These are phyloP conservation scores for Lacerta bilineata DNA, from an alignment of 2,797 vertebrate genomes.

Conservation along the genomic window DNA sequence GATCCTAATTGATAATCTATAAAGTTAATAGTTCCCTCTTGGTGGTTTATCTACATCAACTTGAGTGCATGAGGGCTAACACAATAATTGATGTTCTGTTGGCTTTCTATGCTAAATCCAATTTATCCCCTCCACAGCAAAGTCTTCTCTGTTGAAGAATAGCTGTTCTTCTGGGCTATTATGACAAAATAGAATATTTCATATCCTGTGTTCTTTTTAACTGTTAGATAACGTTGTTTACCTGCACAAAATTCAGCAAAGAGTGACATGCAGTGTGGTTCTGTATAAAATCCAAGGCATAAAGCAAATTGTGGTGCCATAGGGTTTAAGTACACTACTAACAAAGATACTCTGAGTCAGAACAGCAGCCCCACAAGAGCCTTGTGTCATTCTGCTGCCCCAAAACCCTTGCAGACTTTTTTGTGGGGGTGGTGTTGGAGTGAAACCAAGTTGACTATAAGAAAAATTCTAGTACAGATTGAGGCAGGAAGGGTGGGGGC, in stretches of 20 bases:
- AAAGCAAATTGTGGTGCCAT: too few species aligned
- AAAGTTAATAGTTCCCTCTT: constrained; percentile 74
- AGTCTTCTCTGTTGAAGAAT: constrained; percentile 55
- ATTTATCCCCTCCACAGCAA: constrained; percentile 56
- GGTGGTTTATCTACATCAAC: constrained; percentile 61
- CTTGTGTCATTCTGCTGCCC: too few species aligned
- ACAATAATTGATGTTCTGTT: constrained; percentile 57
- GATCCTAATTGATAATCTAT: constrained; percentile 71
- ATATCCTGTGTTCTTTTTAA: constrained; percentile 42
- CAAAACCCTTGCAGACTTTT: too few species aligned
- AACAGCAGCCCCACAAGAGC: too few species aligned
- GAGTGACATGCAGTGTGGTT: background rate
- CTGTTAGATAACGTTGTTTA: constrained; percentile 42
- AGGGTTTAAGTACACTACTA: too few species aligned
- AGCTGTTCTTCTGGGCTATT: constrained; percentile 45
- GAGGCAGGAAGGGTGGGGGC: too few species aligned
- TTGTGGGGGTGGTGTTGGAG: too few species aligned
- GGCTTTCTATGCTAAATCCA: constrained; percentile 56
- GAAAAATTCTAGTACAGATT: too few species aligned
- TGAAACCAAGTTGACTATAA: too few species aligned
- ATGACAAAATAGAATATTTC: constrained; percentile 40
- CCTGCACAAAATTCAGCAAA: constrained; percentile 22
- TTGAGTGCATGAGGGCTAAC: constrained; percentile 58
- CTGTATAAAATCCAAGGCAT: too few species aligned
- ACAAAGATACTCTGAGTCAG: too few species aligned